Percentiles rank a stretch among this genome's conserved stretches.
These are phyloP conservation scores for Campoplex capitator DNA, from an alignment of 2,888 invertebrate genomes.

Conservation along the genomic window DNA sequence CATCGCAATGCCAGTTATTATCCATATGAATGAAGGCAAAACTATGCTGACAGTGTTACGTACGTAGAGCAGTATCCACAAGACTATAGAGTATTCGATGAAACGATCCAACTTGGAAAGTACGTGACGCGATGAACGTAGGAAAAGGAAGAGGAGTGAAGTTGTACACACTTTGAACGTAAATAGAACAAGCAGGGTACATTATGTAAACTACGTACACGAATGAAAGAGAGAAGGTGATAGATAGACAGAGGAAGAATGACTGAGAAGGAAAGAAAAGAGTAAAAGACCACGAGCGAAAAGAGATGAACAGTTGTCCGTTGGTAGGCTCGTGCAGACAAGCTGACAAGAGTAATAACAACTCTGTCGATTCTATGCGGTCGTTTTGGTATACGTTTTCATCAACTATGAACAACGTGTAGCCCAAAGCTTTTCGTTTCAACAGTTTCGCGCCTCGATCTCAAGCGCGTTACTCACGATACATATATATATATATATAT, in stretches of 20 bases:
- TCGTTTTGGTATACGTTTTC: constrained; percentile 58
- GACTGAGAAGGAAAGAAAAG: background rate
- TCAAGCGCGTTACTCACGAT: constrained; percentile 7
- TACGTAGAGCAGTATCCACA: background rate
- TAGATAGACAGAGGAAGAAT: background rate
- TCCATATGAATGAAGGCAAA: background rate
- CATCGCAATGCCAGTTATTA: background rate
- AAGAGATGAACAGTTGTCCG: constrained; percentile 32
- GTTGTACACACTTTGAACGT: constrained; percentile 34
- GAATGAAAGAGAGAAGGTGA: background rate
- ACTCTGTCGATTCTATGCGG: constrained; percentile 42
- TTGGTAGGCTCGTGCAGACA: constrained; percentile 34
- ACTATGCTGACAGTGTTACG: constrained; percentile 9
- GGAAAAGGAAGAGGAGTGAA: background rate
- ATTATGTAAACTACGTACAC: constrained; percentile 27
- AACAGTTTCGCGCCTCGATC: constrained; percentile 40
- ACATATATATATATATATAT: background rate
- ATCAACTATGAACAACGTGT: constrained; percentile 65
- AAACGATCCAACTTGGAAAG: constrained; percentile 52
- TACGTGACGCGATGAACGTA: constrained; percentile 29
- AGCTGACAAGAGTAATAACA: constrained; percentile 58
- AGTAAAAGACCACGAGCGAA: constrained; percentile 11
- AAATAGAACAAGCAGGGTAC: constrained; percentile 36
- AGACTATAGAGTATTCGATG: constrained; percentile 13
- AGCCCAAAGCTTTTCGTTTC: constrained; percentile 48